These are phyloP conservation scores for Pseudopipra pipra DNA, from an alignment of 2,113 vertebrate species.

Conservation along the genomic window DNA sequence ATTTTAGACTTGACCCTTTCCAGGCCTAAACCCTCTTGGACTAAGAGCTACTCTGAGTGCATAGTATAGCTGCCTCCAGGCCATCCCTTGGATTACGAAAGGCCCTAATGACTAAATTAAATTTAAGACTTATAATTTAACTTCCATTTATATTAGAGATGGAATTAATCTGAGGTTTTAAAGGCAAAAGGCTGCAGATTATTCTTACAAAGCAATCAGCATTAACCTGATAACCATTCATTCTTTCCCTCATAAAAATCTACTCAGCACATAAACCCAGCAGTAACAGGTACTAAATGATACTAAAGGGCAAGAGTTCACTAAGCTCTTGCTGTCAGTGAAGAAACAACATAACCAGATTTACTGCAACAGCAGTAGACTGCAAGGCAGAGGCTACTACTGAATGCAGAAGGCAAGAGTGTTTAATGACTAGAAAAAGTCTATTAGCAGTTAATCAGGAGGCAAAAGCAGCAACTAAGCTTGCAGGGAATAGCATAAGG, in stretches of 20 bases:
- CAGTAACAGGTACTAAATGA: not conserved
- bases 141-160: slow-evolving; percentile 45
- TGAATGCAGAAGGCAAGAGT: not conserved
- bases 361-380: not conserved
- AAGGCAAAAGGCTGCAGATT: slow-evolving; percentile 53
- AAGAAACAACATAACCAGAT: not conserved
- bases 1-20: not conserved
- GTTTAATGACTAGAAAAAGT: not conserved
- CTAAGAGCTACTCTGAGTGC: not conserved
- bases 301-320: not conserved
- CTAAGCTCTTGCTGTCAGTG: not conserved
- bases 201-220: slow-evolving; percentile 30
- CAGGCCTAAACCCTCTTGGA: not conserved
- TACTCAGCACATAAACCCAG: not conserved
- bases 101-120: slow-evolving; percentile 59
- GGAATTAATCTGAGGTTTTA: slow-evolving; percentile 60
- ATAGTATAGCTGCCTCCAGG: not conserved
- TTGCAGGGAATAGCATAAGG: not conserved
- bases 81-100: slow-evolving; percentile 23
- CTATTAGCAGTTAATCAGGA: not conserved
- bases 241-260: not conserved
- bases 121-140: slow-evolving; percentile 59
- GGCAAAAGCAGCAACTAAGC: not conserved
- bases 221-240: not conserved
- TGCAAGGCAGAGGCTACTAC: not conserved